These are phyloP conservation scores for Hypotaenidia philippensis DNA, from an alignment of 2,797 vertebrate genomes.

Conservation along the genomic window DNA sequence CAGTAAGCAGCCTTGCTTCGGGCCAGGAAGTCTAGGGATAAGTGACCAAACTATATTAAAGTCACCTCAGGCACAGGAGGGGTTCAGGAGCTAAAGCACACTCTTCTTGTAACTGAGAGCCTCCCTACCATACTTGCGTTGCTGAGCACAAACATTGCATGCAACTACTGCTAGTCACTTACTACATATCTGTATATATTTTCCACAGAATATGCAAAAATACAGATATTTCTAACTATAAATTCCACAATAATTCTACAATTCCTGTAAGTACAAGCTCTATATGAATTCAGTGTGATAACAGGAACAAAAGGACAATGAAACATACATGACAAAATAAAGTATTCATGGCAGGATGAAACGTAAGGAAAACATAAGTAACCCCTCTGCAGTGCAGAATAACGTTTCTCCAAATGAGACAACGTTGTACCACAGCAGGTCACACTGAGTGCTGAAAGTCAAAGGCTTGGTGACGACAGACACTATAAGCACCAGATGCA, in stretches of 20 bases:
- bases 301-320: neutral
- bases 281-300: neutral
- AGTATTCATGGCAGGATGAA: neutral
- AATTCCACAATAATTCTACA: neutral
- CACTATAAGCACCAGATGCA: neutral
- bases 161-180: neutral
- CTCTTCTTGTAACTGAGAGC: neutral
- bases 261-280: neutral
- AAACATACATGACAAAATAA: neutral
- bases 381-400: neutral
- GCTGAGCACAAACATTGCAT: neutral
- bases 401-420: neutral
- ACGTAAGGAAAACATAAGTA: neutral
- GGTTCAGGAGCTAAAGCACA: neutral
- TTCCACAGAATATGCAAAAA: neutral
- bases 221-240: neutral
- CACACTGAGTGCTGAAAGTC: neutral
- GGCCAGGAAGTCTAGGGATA: neutral
- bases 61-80: neutral
- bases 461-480: neutral
- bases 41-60: neutral
- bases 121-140: neutral
- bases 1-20: neutral
- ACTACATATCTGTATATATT: neutral
- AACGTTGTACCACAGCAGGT: neutral